Evolutionary conservation across 2,888 invertebrate genomes (phyloP), one percentile per base, ranked within the genome.

Genomic region (Zhuqinia jingwanae): DNA sequence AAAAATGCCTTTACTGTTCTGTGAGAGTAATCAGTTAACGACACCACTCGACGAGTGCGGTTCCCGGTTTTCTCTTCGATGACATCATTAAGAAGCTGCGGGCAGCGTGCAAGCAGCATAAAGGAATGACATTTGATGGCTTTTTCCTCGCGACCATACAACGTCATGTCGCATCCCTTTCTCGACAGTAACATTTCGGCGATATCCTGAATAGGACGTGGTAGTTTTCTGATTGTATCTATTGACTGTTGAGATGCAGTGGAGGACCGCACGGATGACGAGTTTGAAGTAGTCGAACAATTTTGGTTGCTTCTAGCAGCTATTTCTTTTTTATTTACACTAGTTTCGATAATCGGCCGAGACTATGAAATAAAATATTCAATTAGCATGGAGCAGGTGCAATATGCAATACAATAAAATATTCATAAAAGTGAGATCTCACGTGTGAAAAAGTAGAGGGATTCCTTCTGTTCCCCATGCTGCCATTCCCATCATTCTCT

Each of bases 91-190:
- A 93, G 88, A 73, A 93, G 91, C 50, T 91, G 90, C n/a, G 92
- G 92, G 88, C 93, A 93, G 22, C 93, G 92, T 3, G 92, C 92
- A 88, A 91, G 91, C 17, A 94, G 91, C 6, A 94, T 92, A 42
- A 94, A 89, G 90, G 92, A 93, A 88, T 94, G 94, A 60, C 92
- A 92, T 90, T 92, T 92, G 87, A 94, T 92, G 47, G 92, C 91
- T 85, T 91, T 91, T 70, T 92, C 91, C 81, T 92, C 91, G 70
- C 92, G 92, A 1, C 92, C 92, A 83, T 92, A 91, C 47, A 94
- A 91, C 20, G 92, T 91, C 13, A 93, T 81, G 89, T 94, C 94
- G 91, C 85, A 56, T 2, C 30, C 42, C 47, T 50, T n/a, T 58
- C 58, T 42, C 10, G 11, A 30, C 0, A 60, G 13, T 2, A 88